Conservation (phyloP, 2,888 invertebrate species). For the Camptogramma bilineatum region DNA sequence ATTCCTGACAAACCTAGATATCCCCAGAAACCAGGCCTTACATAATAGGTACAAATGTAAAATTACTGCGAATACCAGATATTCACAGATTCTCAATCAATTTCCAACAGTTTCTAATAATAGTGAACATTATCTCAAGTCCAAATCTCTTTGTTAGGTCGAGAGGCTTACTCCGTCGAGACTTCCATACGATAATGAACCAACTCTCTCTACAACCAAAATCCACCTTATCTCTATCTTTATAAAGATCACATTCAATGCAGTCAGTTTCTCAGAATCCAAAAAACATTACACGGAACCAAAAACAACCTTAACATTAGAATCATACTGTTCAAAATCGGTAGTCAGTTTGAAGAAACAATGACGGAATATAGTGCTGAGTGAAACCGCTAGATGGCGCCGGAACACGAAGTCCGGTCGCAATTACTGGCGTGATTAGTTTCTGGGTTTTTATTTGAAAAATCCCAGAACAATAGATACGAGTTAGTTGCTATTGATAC, state of each 20-base stretch:
- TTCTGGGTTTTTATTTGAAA: constrained; percentile 8
- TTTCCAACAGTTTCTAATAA: constrained; percentile 36
- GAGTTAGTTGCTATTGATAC: not conserved
- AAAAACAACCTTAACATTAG: not conserved
- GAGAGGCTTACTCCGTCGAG: constrained; percentile 28
- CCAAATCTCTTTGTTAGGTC: constrained; percentile 40
- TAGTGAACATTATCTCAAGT: constrained; percentile 38
- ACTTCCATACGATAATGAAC: constrained; percentile 27
- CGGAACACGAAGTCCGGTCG: constrained; percentile 5
- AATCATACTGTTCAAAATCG: not conserved
- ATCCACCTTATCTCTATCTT: not conserved
- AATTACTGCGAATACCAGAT: constrained; percentile 9
- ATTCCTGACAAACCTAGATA: not conserved
- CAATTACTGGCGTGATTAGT: constrained; percentile 22
- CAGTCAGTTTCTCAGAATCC: not conserved
- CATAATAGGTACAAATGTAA: not conserved
- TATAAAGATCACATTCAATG: not conserved
- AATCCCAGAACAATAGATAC: not conserved
- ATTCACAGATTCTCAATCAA: constrained; percentile 38
- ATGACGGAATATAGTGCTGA: constrained; percentile 6
- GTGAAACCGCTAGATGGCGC: constrained; percentile 20
- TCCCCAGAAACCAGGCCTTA: not conserved
- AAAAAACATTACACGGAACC: not conserved
- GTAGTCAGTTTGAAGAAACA: not conserved
- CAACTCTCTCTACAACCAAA: not conserved